A percentile compares a stretch with the other conserved stretches of the same genome.
Conservation (phyloP, 2,113 vertebrate species). For the Eulemur macaco region DNA sequence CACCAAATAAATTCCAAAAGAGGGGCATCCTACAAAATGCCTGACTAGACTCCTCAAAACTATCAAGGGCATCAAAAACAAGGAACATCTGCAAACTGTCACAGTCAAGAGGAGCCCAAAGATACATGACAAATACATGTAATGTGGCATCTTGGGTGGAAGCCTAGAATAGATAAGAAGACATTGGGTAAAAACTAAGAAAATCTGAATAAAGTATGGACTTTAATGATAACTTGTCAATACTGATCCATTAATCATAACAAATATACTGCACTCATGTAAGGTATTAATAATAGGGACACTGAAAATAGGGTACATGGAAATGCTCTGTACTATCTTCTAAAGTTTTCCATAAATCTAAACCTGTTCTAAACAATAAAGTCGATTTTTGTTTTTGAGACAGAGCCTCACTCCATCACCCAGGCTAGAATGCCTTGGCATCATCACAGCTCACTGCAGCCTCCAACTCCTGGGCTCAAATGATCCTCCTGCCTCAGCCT, state of each 20-base stretch:
- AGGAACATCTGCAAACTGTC: background rate
- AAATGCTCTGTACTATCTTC: background rate
- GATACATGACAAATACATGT: background rate
- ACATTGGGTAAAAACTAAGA: background rate
- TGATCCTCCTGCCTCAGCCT: too few species aligned
- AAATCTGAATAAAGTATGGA: background rate
- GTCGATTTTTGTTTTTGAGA: too few species aligned
- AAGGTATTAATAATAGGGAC: background rate
- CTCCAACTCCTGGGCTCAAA: too few species aligned
- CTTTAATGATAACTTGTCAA: background rate
- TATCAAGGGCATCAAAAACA: background rate
- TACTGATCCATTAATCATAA: background rate
- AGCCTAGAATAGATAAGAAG: background rate
- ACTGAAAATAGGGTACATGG: background rate
- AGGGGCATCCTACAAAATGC: background rate
- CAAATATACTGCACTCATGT: background rate
- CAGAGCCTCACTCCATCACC: too few species aligned
- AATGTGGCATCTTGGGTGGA: background rate
- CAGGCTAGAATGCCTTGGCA: too few species aligned
- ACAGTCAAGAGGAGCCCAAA: background rate
- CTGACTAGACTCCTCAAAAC: background rate
- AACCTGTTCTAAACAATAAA: background rate
- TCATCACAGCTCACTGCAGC: too few species aligned
- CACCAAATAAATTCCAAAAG: background rate
- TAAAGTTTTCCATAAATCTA: background rate